Base-by-base conservation (phyloP, 2,113 vertebrate species). In the Larimichthys crocea region DNA sequence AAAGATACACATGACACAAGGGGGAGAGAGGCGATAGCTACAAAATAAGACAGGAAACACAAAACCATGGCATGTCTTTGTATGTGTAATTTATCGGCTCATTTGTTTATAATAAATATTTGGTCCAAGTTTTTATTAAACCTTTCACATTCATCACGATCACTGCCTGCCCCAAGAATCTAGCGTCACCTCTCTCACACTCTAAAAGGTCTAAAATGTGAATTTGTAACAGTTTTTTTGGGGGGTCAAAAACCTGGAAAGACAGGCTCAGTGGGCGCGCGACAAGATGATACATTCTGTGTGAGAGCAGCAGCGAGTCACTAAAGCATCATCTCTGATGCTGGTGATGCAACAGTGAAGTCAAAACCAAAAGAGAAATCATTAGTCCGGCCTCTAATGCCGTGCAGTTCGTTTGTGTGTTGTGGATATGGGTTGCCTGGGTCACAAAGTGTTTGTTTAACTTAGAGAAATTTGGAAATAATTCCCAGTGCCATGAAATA, bases 271-370 rank as follows among this genome's bases (percentile, higher is more conserved):
- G 65, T 60, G n/a, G 60, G 59, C 3, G 20, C 66, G 53, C 20
- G 19, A 60, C 20, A 7, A 42, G 46, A 40, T 40, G 35, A 40
- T 22, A 19, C 42, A 49, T 12, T n/a, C 31, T 31, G 50, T 16
- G 20, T 17, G 7, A 40, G 74, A 70, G 44, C 50, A 60, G 56
- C 64, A 74, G 29, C 6, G 9, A 82, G 59, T 69, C 60, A 72
- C 5, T 35, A 14, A 63, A 63, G 24, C 17, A 0, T 42, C 50
- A 31, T 65, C 44, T 22, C 35, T n/a, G 4, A 49, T 35, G 67
- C 20, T 53, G 29, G 29, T 29, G 31, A 31, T 29, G 31, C 49
- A 57, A 74, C 48, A 42, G 26, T 22, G 40, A 49, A 69, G 29
- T 64, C 49, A 49, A 67, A 40, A 55, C n/a, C 63, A 29, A 20